Conservation (phyloP, 2,113 vertebrate genomes). For the Spea multiplicata region DNA sequence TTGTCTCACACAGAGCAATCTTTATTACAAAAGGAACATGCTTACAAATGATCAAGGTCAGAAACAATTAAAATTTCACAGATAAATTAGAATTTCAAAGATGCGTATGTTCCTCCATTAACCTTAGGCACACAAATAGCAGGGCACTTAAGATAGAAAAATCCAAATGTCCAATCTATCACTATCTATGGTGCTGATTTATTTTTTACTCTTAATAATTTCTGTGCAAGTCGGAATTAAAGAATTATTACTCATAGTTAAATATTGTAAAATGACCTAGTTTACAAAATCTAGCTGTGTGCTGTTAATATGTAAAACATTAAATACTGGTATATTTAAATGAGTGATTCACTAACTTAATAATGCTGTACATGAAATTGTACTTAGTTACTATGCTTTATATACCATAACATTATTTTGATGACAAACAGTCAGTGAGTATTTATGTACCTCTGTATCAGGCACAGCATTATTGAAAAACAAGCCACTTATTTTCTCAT, state of each 20-base stretch:
- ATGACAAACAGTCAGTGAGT: too few relatives aligned
- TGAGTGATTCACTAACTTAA: too few relatives aligned
- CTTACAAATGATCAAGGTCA: slow-evolving; percentile 34
- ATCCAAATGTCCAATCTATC: not conserved
- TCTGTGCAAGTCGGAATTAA: not conserved
- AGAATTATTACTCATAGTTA: not conserved
- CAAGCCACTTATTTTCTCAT: too few relatives aligned
- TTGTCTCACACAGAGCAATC: slow-evolving; percentile 13
- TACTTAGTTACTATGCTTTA: too few relatives aligned
- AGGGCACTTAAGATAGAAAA: not conserved
- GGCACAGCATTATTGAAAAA: too few relatives aligned
- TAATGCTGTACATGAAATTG: too few relatives aligned
- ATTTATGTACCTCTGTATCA: too few relatives aligned
- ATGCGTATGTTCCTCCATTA: slow-evolving; percentile 19
- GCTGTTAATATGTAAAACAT: not conserved
- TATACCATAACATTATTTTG: too few relatives aligned
- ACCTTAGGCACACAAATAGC: slow-evolving; percentile 27
- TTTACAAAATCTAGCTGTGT: not conserved
- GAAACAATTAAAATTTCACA: slow-evolving; percentile 31
- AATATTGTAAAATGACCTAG: not conserved
- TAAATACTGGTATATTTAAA: too few relatives aligned
- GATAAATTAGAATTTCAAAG: slow-evolving; percentile 39
- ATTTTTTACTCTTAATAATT: not conserved
- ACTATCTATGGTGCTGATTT: not conserved
- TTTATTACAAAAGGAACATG: slow-evolving; percentile 15